Evolutionary conservation across 2,888 invertebrate genomes (phyloP).

Genomic region (Dasypolia templi): DNA sequence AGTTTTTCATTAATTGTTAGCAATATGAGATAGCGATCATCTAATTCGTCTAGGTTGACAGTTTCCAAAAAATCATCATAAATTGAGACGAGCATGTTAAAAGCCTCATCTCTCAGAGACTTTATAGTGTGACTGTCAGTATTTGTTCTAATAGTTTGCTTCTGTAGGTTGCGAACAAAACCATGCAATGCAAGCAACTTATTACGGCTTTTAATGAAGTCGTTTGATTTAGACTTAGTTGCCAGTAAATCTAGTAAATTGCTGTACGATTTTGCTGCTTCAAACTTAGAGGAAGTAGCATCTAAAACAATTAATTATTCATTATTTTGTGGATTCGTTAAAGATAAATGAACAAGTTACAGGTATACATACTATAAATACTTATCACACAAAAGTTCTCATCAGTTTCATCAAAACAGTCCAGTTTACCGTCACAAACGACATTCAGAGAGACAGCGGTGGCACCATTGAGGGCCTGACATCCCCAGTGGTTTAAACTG

Average conservation of each 20-base stretch:
- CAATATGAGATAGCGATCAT: constrained; percentile 74
- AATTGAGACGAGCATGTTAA: constrained; percentile 70
- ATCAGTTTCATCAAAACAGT: constrained; percentile 84
- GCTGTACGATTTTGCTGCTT: constrained; percentile 74
- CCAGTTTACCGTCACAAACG: constrained; percentile 85
- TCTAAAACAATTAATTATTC: constrained; percentile 65
- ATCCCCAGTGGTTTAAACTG: constrained; percentile 76
- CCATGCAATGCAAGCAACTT: constrained; percentile 69
- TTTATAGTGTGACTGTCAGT: constrained; percentile 67
- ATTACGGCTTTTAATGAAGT: constrained; percentile 63
- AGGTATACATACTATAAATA: constrained; percentile 54
- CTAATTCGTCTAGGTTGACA: constrained; percentile 62
- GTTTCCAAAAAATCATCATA: constrained; percentile 71
- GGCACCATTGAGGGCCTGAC: constrained; percentile 72
- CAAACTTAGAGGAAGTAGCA: constrained; percentile 70
- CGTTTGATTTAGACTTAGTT: constrained; percentile 68
- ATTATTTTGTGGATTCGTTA: not conserved
- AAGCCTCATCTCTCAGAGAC: constrained; percentile 73
- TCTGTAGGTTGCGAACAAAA: constrained; percentile 71
- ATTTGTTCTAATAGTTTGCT: constrained; percentile 62
- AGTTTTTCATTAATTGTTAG: constrained; percentile 75
- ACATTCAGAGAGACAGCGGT: constrained; percentile 73
- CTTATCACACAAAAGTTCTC: constrained; percentile 78
- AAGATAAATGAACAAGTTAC: not conserved
- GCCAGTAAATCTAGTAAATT: constrained; percentile 70